These are phyloP conservation scores for Eptatretus atami DNA, from an alignment of 2,797 vertebrate genomes.

Conservation along the genomic window DNA sequence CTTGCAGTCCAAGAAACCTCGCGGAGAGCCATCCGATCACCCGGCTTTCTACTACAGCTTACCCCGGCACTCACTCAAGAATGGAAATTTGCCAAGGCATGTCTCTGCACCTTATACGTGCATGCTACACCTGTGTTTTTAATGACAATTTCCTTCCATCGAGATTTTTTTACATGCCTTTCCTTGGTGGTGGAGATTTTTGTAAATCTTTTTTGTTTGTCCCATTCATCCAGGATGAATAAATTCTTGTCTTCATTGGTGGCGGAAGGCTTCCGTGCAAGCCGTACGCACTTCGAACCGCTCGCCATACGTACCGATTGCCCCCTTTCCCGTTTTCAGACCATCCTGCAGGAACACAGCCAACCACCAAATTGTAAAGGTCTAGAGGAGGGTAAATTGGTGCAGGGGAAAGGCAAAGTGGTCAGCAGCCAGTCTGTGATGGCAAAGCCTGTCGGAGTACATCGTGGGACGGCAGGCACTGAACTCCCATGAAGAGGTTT, in stretches of 20 bases:
- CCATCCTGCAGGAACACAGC: slow-evolving; percentile 53
- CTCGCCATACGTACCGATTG: slow-evolving; percentile 67
- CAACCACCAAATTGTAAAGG: neutral
- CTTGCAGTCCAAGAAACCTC: slow-evolving; percentile 32
- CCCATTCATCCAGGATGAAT: slow-evolving; percentile 31
- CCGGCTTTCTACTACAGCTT: slow-evolving; percentile 89
- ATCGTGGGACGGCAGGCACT: too few species aligned
- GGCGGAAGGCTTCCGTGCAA: slow-evolving; percentile 63
- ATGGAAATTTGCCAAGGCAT: slow-evolving; percentile 96
- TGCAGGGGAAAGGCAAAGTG: too few species aligned
- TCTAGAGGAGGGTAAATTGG: too few species aligned
- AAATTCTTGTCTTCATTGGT: slow-evolving; percentile 59
- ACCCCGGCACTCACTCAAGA: slow-evolving; percentile 71
- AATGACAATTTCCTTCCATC: too few species aligned
- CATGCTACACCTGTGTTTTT: too few species aligned
- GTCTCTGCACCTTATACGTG: slow-evolving; percentile 10
- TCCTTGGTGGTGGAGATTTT: too few species aligned
- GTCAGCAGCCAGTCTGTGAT: too few species aligned
- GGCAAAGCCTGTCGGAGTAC: too few species aligned
- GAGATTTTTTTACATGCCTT: too few species aligned
- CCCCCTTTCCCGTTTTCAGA: slow-evolving; percentile 43
- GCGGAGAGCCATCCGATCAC: slow-evolving; percentile 31
- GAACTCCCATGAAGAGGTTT: too few species aligned
- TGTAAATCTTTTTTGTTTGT: neutral
- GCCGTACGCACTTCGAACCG: slow-evolving; percentile 80